Evolutionary conservation across 2,797 vertebrate species (phyloP).

Genomic region (Helicolenus hilgendorfi): DNA sequence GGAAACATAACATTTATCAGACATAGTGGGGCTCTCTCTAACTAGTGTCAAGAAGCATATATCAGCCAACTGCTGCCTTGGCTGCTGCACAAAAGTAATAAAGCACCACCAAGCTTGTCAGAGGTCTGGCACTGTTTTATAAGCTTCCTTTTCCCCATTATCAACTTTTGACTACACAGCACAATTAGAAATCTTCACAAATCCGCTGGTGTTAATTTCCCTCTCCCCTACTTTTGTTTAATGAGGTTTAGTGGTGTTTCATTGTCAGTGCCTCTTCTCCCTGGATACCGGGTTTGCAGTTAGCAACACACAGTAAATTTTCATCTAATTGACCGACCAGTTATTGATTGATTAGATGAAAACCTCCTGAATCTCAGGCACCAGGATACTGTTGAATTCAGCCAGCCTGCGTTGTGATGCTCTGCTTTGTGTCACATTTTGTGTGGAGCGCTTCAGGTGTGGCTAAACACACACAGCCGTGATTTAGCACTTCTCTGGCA

Average conservation of each 20-base stretch:
- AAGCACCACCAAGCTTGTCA: slow-evolving; percentile 17
- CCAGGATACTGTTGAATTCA: slow-evolving; percentile 42
- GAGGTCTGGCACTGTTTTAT: slow-evolving; percentile 22
- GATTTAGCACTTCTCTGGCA: slow-evolving; percentile 85
- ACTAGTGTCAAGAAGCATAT: slow-evolving; percentile 39
- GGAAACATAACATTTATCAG: slow-evolving; percentile 36
- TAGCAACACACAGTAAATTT: neutral
- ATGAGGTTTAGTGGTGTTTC: slow-evolving; percentile 3
- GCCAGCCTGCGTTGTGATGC: slow-evolving; percentile 63
- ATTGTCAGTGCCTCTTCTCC: neutral
- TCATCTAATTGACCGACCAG: neutral
- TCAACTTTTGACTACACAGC: slow-evolving; percentile 15
- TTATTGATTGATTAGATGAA: slow-evolving; percentile 28
- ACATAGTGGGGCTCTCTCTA: slow-evolving; percentile 19
- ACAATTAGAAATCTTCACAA: slow-evolving; percentile 31
- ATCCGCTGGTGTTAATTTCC: slow-evolving; percentile 1
- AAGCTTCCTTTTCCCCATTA: neutral
- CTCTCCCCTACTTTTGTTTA: neutral
- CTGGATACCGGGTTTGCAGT: slow-evolving; percentile 16
- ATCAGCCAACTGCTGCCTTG: slow-evolving; percentile 37
- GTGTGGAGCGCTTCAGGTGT: slow-evolving; percentile 73
- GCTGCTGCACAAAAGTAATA: slow-evolving; percentile 33
- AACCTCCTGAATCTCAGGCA: neutral
- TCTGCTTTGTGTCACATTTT: slow-evolving; percentile 71
- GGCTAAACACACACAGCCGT: slow-evolving; percentile 66